Evolutionary conservation across 2,113 vertebrate genomes (phyloP).

Genomic region (Halichoeres trimaculatus): DNA sequence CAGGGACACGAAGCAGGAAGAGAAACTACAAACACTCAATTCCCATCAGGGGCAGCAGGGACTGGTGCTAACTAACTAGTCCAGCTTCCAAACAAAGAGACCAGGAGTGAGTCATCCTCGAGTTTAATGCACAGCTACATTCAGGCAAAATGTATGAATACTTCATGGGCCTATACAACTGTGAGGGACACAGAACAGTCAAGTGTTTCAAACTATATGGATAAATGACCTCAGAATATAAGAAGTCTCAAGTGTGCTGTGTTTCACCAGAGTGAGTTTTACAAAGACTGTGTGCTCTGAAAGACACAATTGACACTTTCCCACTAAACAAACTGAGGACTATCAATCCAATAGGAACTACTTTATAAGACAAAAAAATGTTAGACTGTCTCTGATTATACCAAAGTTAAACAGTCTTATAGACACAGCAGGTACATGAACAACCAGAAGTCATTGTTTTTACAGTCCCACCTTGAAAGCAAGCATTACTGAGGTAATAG

Average conservation of each 20-base stretch:
- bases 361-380: no score
- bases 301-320: neutral
- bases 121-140: constrained; percentile 6
- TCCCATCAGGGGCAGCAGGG: constrained; percentile 38
- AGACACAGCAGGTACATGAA: no score
- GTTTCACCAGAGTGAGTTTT: constrained; percentile 5
- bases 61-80: constrained; percentile 40
- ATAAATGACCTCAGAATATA: constrained; percentile 32
- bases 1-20: constrained; percentile 37
- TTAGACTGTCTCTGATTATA: no score
- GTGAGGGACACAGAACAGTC: neutral
- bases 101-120: constrained; percentile 29
- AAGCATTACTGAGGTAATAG: no score
- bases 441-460: no score
- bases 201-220: constrained; percentile 1
- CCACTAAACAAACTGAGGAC: neutral
- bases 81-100: constrained; percentile 19
- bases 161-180: constrained; percentile 27
- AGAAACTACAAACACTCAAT: constrained; percentile 24
- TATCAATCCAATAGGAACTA: neutral
- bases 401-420: no score
- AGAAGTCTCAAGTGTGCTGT: constrained; percentile 8
- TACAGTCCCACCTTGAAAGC: no score
- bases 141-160: constrained; percentile 38
- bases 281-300: neutral